Percentiles rank a stretch among this genome's conserved stretches.
Evolutionary conservation across 2,113 vertebrate species (phyloP).

Genomic region (Formicarius rufipectus): DNA sequence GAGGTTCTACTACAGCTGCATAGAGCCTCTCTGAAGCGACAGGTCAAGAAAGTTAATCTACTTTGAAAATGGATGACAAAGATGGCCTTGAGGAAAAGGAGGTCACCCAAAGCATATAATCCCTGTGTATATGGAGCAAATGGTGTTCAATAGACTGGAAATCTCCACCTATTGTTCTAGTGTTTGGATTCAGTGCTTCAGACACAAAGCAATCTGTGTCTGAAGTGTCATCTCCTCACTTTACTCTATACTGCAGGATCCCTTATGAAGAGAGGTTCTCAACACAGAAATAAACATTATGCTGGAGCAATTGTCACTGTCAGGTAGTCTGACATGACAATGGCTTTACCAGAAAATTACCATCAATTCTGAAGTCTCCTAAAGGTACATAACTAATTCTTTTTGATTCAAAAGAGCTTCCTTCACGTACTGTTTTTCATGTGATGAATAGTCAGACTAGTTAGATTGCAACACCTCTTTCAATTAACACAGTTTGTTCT

Average conservation of each 20-base stretch:
- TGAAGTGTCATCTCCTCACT: neutral
- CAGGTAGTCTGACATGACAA: neutral
- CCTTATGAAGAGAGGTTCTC: neutral
- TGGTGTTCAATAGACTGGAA: neutral
- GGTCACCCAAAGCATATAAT: neutral
- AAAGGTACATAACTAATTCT: neutral
- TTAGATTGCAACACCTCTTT: neutral
- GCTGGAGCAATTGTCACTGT: neutral
- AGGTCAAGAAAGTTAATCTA: neutral
- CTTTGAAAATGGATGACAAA: neutral
- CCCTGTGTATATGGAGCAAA: fast-evolving
- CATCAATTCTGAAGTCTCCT: neutral
- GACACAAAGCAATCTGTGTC: neutral
- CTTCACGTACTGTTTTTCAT: neutral
- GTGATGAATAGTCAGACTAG: neutral
- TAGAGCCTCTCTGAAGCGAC: fast-evolving
- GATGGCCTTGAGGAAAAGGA: neutral
- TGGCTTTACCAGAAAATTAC: neutral
- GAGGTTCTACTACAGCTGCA: neutral
- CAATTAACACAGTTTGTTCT: neutral
- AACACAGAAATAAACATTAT: neutral
- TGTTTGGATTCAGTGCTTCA: neutral
- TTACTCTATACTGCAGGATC: neutral
- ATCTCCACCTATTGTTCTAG: neutral
- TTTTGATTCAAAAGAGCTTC: neutral